Percentiles rank a stretch among this genome's conserved stretches.
These are phyloP conservation scores for Nettapus auritus DNA, from an alignment of 2,113 vertebrate genomes.

Conservation along the genomic window DNA sequence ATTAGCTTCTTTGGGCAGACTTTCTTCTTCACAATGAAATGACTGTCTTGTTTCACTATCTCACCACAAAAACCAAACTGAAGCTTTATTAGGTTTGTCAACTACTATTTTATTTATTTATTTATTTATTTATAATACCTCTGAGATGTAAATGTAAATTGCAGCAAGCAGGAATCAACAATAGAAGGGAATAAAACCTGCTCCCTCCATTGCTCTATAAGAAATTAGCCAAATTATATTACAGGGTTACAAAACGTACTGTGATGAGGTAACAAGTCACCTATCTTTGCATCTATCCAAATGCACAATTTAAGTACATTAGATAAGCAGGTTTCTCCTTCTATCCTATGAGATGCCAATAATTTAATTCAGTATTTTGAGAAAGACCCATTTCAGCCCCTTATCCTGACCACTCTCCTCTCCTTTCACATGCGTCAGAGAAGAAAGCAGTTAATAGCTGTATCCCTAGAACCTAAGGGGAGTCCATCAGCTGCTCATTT, in stretches of 20 bases:
- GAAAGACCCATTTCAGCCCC: not conserved
- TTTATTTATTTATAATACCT: not conserved
- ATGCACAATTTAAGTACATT: not conserved
- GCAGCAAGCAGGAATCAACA: not conserved
- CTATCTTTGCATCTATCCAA: not conserved
- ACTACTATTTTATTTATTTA: not conserved
- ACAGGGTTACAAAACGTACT: not conserved
- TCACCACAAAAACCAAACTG: not conserved
- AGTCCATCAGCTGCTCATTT: not conserved
- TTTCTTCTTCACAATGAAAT: not conserved
- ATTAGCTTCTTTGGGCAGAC: not conserved
- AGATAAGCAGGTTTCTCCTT: not conserved
- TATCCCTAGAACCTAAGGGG: not conserved
- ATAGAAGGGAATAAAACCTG: not conserved
- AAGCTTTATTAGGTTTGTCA: not conserved
- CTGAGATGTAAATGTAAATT: not conserved
- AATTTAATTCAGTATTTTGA: not conserved
- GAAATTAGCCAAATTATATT: not conserved
- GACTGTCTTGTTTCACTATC: not conserved
- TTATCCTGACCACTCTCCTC: not conserved
- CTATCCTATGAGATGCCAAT: not conserved
- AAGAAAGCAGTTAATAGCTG: not conserved
- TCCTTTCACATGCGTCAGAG: not conserved
- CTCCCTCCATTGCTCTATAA: not conserved
- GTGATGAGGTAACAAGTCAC: not conserved